Conservation (phyloP, 92 coral and sea anemone genomes). For the Zoanthus sansibaricus region DNA sequence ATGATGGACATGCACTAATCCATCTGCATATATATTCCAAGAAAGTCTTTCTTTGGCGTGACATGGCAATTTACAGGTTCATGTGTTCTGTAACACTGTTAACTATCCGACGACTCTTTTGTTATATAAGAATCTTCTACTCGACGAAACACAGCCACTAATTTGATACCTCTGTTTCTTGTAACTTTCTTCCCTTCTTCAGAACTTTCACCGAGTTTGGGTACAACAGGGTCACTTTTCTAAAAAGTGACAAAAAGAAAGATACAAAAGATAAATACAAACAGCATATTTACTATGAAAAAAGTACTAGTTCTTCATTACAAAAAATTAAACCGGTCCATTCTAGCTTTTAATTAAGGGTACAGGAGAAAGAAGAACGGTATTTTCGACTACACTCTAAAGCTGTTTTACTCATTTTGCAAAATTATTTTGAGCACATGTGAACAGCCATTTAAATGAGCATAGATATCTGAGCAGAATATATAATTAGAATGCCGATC, state of each 20-base stretch:
- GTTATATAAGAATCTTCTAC: constrained; percentile 64
- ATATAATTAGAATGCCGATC: too few species aligned
- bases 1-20: background rate
- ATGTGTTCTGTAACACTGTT: background rate
- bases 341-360: too few species aligned
- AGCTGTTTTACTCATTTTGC: too few species aligned
- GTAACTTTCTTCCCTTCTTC: constrained; percentile 98
- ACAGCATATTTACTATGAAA: too few species aligned
- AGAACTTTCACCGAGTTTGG: constrained; percentile 88
- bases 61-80: background rate
- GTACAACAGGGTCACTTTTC: constrained; percentile 83
- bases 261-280: too few species aligned
- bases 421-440: too few species aligned
- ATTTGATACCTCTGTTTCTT: constrained; percentile 87
- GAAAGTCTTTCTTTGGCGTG: background rate
- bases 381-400: too few species aligned
- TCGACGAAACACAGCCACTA: constrained; percentile 90
- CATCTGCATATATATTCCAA: background rate
- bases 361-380: too few species aligned
- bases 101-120: background rate
- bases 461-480: too few species aligned
- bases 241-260: constrained; percentile 12
- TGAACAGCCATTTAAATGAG: too few species aligned
- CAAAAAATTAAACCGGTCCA: too few species aligned
- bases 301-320: too few species aligned